Evolutionary conservation across 2,113 vertebrate species (phyloP).

Genomic region (Phasianus colchicus): DNA sequence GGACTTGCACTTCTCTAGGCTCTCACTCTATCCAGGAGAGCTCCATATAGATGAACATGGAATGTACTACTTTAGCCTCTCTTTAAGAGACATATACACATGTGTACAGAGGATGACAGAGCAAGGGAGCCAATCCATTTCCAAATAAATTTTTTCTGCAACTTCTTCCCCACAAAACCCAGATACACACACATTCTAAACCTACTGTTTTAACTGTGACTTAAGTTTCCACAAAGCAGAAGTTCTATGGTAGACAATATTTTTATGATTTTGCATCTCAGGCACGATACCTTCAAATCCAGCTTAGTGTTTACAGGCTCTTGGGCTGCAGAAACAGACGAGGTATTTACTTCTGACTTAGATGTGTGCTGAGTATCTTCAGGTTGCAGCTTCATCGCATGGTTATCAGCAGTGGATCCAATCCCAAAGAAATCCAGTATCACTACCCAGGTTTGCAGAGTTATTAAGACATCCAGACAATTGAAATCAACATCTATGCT

Average conservation of each 20-base stretch:
- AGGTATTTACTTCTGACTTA: slow-evolving; percentile 64
- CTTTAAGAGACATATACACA: accelerated
- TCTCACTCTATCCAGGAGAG: background rate
- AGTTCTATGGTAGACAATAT: background rate
- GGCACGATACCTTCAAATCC: slow-evolving; percentile 89
- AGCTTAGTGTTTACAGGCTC: slow-evolving; percentile 90
- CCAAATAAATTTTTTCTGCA: background rate
- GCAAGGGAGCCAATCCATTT: background rate
- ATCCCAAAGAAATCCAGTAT: slow-evolving; percentile 98
- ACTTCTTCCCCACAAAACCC: background rate
- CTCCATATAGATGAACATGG: background rate
- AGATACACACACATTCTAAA: background rate
- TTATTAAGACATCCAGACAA: slow-evolving; percentile 95
- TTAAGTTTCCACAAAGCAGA: slow-evolving; percentile 23
- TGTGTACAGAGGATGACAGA: background rate
- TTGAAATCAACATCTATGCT: slow-evolving; percentile 96
- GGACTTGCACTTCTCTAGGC: too few relatives aligned
- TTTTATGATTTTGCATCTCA: background rate
- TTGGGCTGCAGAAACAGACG: slow-evolving; percentile 58
- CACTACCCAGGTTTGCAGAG: slow-evolving; percentile 97
- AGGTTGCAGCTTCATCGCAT: slow-evolving; percentile 83
- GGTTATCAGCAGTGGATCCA: slow-evolving; percentile 96
- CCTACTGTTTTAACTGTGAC: background rate
- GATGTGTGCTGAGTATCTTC: slow-evolving; percentile 73
- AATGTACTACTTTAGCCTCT: background rate